A percentile compares a stretch with the other conserved stretches of the same genome.
phyloP scores from a whole-genome alignment of 1,140 invertebrate genomes.

The Scaptodrosophila lebanonensis region DNA sequence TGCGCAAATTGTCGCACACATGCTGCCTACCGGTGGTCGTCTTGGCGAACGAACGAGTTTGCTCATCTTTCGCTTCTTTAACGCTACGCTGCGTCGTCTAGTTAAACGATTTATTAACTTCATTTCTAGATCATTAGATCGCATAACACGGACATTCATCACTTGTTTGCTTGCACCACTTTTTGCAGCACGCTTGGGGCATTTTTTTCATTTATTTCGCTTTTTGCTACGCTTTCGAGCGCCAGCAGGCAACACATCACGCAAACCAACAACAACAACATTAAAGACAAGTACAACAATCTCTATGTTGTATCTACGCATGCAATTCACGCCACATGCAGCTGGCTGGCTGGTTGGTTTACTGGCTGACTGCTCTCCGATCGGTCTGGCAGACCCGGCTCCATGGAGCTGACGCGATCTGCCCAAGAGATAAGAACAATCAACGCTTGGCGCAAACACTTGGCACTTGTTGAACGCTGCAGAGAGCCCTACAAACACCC shows the following conservation, averaged over 20 bases:
- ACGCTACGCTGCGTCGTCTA: slow-evolving; percentile 46
- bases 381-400: slow-evolving; percentile 11
- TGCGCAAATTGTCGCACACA: slow-evolving; percentile 18
- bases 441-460: slow-evolving; percentile 73
- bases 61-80: too few relatives aligned
- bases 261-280: slow-evolving; percentile 38
- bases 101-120: slow-evolving; percentile 76
- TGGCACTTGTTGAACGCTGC: slow-evolving; percentile 43
- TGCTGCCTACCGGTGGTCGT: too few relatives aligned
- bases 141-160: slow-evolving; percentile 76
- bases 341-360: slow-evolving; percentile 1
- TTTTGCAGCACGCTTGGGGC: slow-evolving; percentile 2
- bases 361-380: too few relatives aligned
- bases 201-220: slow-evolving; percentile 4
- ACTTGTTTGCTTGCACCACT: slow-evolving; percentile 50
- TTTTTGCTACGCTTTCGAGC: slow-evolving; percentile 17
- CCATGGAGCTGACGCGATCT: slow-evolving; percentile 24
- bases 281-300: slow-evolving; percentile 17
- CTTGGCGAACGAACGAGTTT: too few relatives aligned
- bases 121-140: slow-evolving; percentile 77
- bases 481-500: slow-evolving; percentile 15
- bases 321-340: slow-evolving; percentile 47
- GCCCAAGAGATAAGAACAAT: slow-evolving; percentile 58
- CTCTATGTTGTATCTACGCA: slow-evolving; percentile 65
- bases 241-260: slow-evolving; percentile 31